These are phyloP conservation scores for Drosophila cardini DNA, from an alignment of 1,140 invertebrate genomes.

Conservation along the genomic window DNA sequence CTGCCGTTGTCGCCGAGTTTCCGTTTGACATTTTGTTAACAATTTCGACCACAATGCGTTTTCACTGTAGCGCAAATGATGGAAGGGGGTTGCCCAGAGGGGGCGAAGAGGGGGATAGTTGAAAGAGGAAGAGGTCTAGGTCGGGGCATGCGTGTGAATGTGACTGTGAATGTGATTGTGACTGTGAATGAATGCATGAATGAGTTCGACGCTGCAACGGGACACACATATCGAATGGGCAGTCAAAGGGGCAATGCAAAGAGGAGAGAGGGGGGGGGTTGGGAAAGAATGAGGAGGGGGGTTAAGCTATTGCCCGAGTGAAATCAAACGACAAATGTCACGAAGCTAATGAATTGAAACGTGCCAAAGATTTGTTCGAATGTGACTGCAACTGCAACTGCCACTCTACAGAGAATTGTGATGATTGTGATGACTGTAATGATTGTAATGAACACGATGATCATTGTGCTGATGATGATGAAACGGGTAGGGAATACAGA, in stretches of 20 bases:
- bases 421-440: constrained; percentile 7
- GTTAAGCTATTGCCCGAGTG: constrained; percentile 68
- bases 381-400: constrained; percentile 40
- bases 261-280: background rate
- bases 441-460: constrained; percentile 16
- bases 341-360: constrained; percentile 82
- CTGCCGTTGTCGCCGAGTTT: constrained; percentile 59
- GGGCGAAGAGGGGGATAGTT: background rate
- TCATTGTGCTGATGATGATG: constrained; percentile 28
- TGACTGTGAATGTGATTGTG: constrained; percentile 73
- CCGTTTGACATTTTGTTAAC: constrained; percentile 83
- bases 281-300: background rate
- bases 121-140: background rate
- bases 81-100: background rate
- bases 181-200: constrained; percentile 79
- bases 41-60: constrained; percentile 83
- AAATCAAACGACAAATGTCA: constrained; percentile 82
- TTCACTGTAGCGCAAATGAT: constrained; percentile 64
- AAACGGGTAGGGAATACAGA: constrained; percentile 4
- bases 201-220: constrained; percentile 52
- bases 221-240: constrained; percentile 23
- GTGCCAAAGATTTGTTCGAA: constrained; percentile 69
- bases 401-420: constrained; percentile 27
- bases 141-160: constrained; percentile 40
- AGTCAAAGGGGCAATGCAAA: constrained; percentile 6